A percentile compares a stretch with the other conserved stretches of the same genome.
phyloP scores from a whole-genome alignment of 2,113 vertebrate genomes.

The Prietella phreatophila region DNA sequence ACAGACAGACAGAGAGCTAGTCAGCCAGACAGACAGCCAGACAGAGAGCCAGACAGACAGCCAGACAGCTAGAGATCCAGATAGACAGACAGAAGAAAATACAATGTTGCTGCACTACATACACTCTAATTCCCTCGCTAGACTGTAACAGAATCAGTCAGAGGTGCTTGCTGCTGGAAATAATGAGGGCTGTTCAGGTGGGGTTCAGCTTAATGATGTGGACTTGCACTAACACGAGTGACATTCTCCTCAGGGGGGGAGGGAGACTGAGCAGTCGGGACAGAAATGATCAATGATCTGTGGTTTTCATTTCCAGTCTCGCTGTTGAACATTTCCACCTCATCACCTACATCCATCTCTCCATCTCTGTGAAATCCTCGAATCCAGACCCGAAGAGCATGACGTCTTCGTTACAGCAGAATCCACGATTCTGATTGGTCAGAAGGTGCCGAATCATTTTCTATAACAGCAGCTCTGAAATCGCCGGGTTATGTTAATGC shows the following conservation, averaged over 20 bases:
- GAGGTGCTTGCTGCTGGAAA: constrained; percentile 36
- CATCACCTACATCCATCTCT: not conserved
- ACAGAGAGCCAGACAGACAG: too few relatives aligned
- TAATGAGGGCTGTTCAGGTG: constrained; percentile 41
- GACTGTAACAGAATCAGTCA: constrained; percentile 30
- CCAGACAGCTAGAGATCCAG: too few relatives aligned
- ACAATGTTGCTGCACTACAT: not conserved
- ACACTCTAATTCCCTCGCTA: not conserved
- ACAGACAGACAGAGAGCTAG: too few relatives aligned
- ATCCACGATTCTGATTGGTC: not conserved
- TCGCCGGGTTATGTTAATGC: not conserved
- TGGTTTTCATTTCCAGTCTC: constrained; percentile 44
- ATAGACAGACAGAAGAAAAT: not conserved
- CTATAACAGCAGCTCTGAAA: not conserved
- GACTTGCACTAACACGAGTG: constrained; percentile 32
- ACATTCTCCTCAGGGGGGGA: constrained; percentile 41
- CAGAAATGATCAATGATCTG: constrained; percentile 47
- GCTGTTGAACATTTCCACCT: constrained; percentile 27
- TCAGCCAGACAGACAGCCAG: too few relatives aligned
- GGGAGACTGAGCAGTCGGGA: constrained; percentile 13
- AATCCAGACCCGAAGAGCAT: not conserved
- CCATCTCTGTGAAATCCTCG: not conserved
- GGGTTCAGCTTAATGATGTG: constrained; percentile 39
- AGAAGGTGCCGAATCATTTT: not conserved
- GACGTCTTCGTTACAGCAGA: not conserved